These are phyloP conservation scores for Hemitrygon akajei DNA, from an alignment of 2,797 vertebrate genomes.

Conservation along the genomic window DNA sequence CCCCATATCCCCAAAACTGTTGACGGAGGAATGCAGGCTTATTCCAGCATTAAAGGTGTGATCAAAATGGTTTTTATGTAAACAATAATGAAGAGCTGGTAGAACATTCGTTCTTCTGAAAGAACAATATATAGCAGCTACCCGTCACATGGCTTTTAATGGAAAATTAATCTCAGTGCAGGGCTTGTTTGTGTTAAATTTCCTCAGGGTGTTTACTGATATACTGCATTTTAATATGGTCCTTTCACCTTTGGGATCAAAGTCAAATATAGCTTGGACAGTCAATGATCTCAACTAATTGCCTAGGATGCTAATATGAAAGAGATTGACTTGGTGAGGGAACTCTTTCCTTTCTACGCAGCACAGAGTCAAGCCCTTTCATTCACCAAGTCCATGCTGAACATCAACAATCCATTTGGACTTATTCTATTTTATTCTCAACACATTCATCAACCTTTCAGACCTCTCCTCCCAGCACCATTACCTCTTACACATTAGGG, in stretches of 20 bases:
- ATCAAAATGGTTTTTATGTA: neutral
- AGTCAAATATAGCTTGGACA: constrained; percentile 2
- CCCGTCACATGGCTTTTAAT: neutral
- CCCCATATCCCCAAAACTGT: neutral
- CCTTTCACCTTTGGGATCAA: neutral
- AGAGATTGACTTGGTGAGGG: neutral
- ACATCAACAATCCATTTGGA: no score
- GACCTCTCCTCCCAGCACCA: no score
- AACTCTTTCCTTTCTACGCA: neutral
- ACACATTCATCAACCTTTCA: no score
- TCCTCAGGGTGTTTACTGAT: neutral
- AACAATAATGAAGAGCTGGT: neutral
- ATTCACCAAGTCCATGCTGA: no score
- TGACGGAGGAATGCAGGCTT: neutral
- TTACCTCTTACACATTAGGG: no score
- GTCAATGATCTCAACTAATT: neutral
- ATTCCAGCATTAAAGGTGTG: neutral
- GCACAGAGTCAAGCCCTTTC: no score
- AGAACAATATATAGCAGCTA: neutral
- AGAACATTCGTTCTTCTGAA: neutral
- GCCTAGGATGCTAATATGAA: neutral
- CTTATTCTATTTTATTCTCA: no score
- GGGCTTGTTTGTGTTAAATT: constrained; percentile 22
- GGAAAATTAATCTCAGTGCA: neutral
- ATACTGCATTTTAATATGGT: neutral